Conservation (phyloP, 2,797 vertebrate species). For the Melanogrammus aeglefinus region DNA sequence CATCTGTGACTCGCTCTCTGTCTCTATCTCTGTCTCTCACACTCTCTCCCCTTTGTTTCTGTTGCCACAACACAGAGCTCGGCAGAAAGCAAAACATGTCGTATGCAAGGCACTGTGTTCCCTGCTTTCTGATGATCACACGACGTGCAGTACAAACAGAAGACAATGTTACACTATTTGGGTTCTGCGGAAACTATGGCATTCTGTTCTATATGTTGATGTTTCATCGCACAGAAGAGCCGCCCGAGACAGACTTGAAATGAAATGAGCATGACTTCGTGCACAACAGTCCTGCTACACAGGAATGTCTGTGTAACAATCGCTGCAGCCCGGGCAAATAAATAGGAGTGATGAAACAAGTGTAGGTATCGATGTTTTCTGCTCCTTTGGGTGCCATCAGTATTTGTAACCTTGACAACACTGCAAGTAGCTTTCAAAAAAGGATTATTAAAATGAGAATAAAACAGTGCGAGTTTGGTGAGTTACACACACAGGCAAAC, state of each 20-base stretch:
- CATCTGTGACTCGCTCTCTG: no score
- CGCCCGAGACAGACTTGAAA: constrained; percentile 60
- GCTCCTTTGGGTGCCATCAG: constrained; percentile 32
- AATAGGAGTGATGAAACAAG: constrained; percentile 40
- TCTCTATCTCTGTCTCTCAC: no score
- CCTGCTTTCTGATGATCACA: constrained; percentile 51
- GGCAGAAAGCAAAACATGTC: constrained; percentile 21
- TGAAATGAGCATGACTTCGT: constrained; percentile 59
- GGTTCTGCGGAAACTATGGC: no score
- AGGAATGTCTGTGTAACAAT: constrained; percentile 58
- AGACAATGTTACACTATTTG: constrained; percentile 38
- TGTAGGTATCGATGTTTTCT: constrained; percentile 56
- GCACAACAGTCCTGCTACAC: constrained; percentile 41
- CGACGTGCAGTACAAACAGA: constrained; percentile 39
- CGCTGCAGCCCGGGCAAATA: constrained; percentile 50
- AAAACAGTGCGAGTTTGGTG: neutral
- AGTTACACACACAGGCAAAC: neutral
- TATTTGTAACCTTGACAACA: no score
- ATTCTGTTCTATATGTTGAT: constrained; percentile 36
- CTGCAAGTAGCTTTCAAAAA: no score
- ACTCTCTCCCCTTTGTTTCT: no score
- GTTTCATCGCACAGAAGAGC: constrained; percentile 55
- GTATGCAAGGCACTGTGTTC: constrained; percentile 22
- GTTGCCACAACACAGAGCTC: neutral
- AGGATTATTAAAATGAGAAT: neutral